Base-by-base conservation (phyloP, 2,888 invertebrate genomes). In the Spisula solida region DNA sequence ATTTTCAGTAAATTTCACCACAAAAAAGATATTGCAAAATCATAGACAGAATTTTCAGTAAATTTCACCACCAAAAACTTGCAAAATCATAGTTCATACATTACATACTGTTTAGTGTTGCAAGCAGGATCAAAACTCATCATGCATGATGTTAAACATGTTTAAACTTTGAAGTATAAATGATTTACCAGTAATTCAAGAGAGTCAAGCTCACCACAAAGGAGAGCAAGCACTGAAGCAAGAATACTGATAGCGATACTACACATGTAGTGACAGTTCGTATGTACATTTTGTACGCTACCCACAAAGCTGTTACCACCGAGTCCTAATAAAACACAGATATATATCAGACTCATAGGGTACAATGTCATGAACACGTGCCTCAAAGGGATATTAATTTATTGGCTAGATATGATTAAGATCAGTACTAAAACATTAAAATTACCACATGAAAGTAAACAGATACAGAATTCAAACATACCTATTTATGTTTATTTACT, bases 341-440 rank as follows among this genome's bases (percentile, higher is more conserved):
- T 75, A 34, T 1, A 34, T 75, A 75, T 75, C 75, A 31, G 12
- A 75, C 25, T 31, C 75, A 75, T 31, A 75, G 75, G 34, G 75
- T 34, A 34, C 31, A 70, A 31, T 18, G 75, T 75, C 34, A 34
- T 75, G 29, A 34, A 34, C 16, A 34, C 16, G 34, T 41, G 41
- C 34, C 31, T 31, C 31, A 75, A 18, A 75, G 31, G 31, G 16
- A 34, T 75, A 34, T 25, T 31, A 34, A 75, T 75, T 34, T 16
- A 75, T 75, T 25, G 75, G 34, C 31, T 31, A 31, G 75, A 75
- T 75, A 66, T n/a, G 20, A 5, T 5, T 41, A 41, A 41, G 14
- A 66, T 66, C 60, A 66, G 60, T 66, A n/a, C 25, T 66, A 75
- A 75, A 75, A 75, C 75, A 75, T 75, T 18, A 66, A 66, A 66